Base-by-base conservation (phyloP, 2,797 vertebrate genomes). In the Lagorchestes hirsutus region DNA sequence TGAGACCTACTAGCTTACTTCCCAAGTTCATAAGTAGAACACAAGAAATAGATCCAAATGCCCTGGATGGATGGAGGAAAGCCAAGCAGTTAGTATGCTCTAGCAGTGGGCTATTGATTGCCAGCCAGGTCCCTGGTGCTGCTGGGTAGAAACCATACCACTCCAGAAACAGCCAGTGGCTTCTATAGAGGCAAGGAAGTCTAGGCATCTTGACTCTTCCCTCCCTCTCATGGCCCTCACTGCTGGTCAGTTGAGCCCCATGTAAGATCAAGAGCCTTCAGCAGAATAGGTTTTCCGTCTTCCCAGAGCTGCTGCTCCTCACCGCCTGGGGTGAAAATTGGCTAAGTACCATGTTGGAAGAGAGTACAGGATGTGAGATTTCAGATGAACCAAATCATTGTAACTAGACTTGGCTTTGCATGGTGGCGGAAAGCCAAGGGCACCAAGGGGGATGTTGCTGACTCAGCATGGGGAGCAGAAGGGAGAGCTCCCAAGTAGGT, bases 371-470 rank as follows among this genome's bases (percentile, higher is more conserved):
- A 97, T 97, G 27, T 93, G 67, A 97, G 93, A 87, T 96, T 93
- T 93, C 90, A 92, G 90, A 67, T 93, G 90, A 97, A 95, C 93
- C 0, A 0, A 91, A 46, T 87, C 92, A 95, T 96, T 96, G 94
- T 95, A 96, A 96, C 92, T 74, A 95, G 62, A 93, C 58, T 96
- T 97, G 97, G 96, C 95, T 95, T 93, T 67, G n/a, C 50, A 50
- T 54, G 55, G 29, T 91, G n/a, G 34, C 27, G 16, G 87, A 62
- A 31, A 28, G 90, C 96, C 96, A 93, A 92, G 87, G 56, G 93
- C 6, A 2, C 0, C 16, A 29, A 14, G n/a, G 31, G 54, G 18
- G 2, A 0, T 82, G 4, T 22, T 91, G 93, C 95, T 98, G 96
- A 97, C 90, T 97, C 95, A 96, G 92, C 28, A 0, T 4, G 28